phyloP scores from a whole-genome alignment of 1,140 invertebrate genomes.

The Whitmania pigra region DNA sequence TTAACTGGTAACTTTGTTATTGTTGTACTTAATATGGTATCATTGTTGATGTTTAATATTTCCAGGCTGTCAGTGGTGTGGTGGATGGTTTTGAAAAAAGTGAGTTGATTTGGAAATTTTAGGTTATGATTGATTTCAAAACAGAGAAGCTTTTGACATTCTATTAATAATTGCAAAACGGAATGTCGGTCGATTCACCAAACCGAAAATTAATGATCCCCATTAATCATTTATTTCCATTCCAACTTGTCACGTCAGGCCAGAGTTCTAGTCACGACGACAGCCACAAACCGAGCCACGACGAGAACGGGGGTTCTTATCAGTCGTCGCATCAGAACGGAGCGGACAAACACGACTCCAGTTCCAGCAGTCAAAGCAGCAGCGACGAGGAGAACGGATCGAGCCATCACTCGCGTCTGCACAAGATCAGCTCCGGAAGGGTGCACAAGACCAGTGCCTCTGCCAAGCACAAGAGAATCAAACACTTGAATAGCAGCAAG shows the following conservation, averaged over 20 bases:
- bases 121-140: background rate
- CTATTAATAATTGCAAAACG: background rate
- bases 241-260: background rate
- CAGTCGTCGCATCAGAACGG: background rate
- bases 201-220: background rate
- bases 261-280: background rate
- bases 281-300: background rate
- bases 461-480: slow-evolving; percentile 8
- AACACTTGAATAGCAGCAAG: slow-evolving; percentile 11
- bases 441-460: slow-evolving; percentile 7
- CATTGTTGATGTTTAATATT: slow-evolving; percentile 32
- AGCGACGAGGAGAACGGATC: slow-evolving; percentile 12
- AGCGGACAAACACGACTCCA: background rate
- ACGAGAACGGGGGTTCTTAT: slow-evolving; percentile 7
- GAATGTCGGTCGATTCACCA: background rate
- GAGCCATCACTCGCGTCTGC: background rate
- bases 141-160: background rate
- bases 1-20: background rate
- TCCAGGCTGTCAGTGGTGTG: slow-evolving; percentile 68
- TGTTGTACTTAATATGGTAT: slow-evolving; percentile 6
- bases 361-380: slow-evolving; percentile 15
- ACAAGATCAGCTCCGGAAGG: slow-evolving; percentile 1
- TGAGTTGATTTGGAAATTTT: slow-evolving; percentile 26
- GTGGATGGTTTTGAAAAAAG: slow-evolving; percentile 57
- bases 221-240: background rate